Evolutionary conservation across 92 coral and sea anemone species (phyloP).

Genomic region (Paragorgia papillata): DNA sequence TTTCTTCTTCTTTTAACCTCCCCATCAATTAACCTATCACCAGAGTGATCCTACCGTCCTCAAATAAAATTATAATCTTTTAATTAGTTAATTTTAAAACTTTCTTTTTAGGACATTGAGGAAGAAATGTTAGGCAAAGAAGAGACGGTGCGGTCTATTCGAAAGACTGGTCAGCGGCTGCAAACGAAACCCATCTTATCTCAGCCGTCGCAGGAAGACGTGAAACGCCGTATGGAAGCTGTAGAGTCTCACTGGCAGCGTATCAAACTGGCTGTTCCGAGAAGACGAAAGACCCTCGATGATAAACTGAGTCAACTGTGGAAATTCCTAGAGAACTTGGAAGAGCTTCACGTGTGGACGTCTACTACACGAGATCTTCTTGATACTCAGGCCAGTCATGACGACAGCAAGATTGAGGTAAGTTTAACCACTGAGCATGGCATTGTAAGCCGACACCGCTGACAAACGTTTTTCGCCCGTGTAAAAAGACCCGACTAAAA

Average conservation of each 20-base stretch:
- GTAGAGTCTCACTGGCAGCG: constrained; percentile 98
- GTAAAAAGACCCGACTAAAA: no score
- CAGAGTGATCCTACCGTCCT: no score
- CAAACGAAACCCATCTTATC: constrained; percentile 82
- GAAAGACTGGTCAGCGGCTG: constrained; percentile 88
- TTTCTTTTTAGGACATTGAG: constrained; percentile 64
- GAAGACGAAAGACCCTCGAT: constrained; percentile 82
- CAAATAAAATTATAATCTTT: no score
- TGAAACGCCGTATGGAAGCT: constrained; percentile 85
- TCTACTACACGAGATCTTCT: constrained; percentile 77
- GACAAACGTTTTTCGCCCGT: no score
- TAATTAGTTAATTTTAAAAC: neutral
- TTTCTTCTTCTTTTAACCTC: no score
- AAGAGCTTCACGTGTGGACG: constrained; percentile 85
- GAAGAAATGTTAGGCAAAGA: constrained; percentile 81
- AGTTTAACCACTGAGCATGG: neutral
- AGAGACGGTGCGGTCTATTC: constrained; percentile 73
- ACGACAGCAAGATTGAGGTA: constrained; percentile 61
- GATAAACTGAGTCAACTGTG: constrained; percentile 67
- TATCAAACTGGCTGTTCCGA: constrained; percentile 85
- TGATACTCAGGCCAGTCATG: constrained; percentile 75
- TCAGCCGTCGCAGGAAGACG: constrained; percentile 87
- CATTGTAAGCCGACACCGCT: no score
- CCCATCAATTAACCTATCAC: no score
- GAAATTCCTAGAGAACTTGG: constrained; percentile 78